Base-by-base conservation (phyloP, 2,888 invertebrate genomes). In the Cryptus armator region DNA sequence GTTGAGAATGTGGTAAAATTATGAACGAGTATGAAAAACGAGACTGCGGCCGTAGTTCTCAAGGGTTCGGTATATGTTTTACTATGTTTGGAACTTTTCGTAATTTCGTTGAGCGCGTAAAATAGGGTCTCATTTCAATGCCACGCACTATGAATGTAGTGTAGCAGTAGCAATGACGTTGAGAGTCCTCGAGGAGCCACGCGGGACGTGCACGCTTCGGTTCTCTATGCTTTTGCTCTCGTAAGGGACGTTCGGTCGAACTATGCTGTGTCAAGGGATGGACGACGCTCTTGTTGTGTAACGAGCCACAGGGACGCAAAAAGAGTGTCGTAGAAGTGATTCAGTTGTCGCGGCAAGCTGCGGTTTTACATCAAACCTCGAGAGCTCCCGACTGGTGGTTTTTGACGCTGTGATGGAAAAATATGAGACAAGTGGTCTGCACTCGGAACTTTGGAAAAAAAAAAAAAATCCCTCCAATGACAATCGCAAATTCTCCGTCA, bases 321-420 rank as follows among this genome's bases (percentile, higher is more conserved):
- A 37, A 37, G 37, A 90, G 89, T 79, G 88, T 86, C 85, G 87
- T 88, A 84, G 83, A 84, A 87, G 87, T 89, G 89, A 89, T 90
- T 90, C 88, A 85, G 6, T 86, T 91, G 91, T 93, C 93, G 90
- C 87, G 88, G 90, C 92, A 92, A 92, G 92, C 92, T 92, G 93
- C 86, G 93, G 93, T 92, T 91, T 92, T 90, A 89, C 91, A 90
- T 90, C 88, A 88, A 89, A 87, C 86, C 88, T 91, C 89, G 89
- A 91, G 92, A 90, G 88, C 66, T 83, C 83, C 85, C 84, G 81
- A 51, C 72, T 66, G 44, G 66, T 59, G 75, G 66, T 44, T 77
- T 44, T 77, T 43, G 67, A 71, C 43, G 19, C 32, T 29, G 43
- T 14, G 48, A 43, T 24, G 37, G 48, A 62, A 62, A 24, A 66